Percentiles rank a stretch among this genome's conserved stretches.
Conservation (phyloP, 2,113 vertebrate species). For the Chroicocephalus ridibundus region DNA sequence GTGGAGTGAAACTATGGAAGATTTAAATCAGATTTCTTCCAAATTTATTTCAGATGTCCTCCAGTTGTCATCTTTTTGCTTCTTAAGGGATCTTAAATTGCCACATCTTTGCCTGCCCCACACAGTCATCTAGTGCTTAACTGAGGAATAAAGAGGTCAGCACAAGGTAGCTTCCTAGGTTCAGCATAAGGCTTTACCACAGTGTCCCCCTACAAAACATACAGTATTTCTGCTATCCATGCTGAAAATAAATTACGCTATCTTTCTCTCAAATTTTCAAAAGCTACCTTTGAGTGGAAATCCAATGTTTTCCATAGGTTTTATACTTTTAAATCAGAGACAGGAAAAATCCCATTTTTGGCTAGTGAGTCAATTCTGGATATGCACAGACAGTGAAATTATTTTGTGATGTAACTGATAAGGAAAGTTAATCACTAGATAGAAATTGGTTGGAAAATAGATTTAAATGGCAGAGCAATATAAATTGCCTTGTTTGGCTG, state of each 20-base stretch:
- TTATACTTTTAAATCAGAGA: neutral
- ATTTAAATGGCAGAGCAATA: conserved; percentile 54
- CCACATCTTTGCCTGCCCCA: neutral
- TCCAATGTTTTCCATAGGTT: neutral
- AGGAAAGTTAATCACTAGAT: conserved; percentile 48
- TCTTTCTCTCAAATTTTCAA: neutral
- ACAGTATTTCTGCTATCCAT: neutral
- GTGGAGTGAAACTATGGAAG: neutral
- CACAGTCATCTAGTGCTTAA: neutral
- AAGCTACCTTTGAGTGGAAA: neutral
- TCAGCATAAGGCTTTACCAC: neutral
- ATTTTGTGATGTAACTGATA: conserved; percentile 46
- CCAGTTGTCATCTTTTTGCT: neutral
- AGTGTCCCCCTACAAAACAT: neutral
- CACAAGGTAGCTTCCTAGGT: neutral
- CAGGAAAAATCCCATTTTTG: neutral
- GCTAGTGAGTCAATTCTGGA: neutral
- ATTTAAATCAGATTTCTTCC: neutral
- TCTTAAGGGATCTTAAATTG: neutral
- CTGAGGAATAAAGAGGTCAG: neutral
- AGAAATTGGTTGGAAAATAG: conserved; percentile 59
- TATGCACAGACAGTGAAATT: conserved; percentile 44
- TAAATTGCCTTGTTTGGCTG: conserved; percentile 46
- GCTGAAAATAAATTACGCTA: neutral
- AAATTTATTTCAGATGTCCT: neutral